These are phyloP conservation scores for Bos taurus DNA, from an alignment of 2,113 vertebrate genomes.

Conservation along the genomic window ARS-UCD2.0 NC_037337.1:40804501-40805000, in stretches of 20 bases:
- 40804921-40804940: neutral
- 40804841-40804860: neutral
- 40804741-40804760: neutral
- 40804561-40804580: neutral
- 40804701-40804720: neutral
- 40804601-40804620: neutral
- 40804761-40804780: neutral
- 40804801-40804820: neutral
- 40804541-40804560: neutral
- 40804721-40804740: neutral
- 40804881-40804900: neutral
- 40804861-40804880: neutral
- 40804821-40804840: neutral
- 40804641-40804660: neutral
- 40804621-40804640: neutral
- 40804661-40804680: neutral
- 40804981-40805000: neutral
- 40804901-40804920: neutral
- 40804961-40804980: neutral
- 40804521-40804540: neutral
- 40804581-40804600: neutral
- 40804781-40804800: neutral
- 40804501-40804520: neutral
- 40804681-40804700: neutral
- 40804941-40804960: neutral